Conservation (phyloP, 2,113 vertebrate species). For the Pelodiscus sinensis region DNA sequence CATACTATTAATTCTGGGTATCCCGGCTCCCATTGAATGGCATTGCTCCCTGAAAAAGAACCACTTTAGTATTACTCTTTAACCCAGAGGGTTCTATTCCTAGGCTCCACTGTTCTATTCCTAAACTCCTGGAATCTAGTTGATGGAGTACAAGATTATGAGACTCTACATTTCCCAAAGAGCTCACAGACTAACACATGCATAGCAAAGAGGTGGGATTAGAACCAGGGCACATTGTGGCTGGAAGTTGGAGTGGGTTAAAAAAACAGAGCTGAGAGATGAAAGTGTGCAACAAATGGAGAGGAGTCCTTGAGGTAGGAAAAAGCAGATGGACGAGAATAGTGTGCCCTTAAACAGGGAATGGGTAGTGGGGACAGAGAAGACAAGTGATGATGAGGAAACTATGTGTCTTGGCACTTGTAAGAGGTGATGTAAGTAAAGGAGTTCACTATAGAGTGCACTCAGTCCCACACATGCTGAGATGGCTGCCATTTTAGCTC, state of each 20-base stretch:
- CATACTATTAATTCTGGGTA: not conserved
- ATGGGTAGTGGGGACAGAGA: not conserved
- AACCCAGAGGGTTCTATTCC: not conserved
- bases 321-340: not conserved
- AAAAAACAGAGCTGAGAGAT: not conserved
- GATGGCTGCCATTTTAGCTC: not conserved
- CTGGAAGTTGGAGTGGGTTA: not conserved
- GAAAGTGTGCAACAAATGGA: not conserved
- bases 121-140: not conserved
- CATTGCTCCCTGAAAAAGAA: not conserved
- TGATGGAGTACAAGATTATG: not conserved
- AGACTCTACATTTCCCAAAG: not conserved
- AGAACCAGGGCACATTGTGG: not conserved
- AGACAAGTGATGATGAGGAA: not conserved
- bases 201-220: not conserved
- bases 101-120: not conserved
- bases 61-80: not conserved
- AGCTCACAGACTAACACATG: not conserved
- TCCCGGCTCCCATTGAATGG: not conserved
- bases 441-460: no score
- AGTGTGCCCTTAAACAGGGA: not conserved
- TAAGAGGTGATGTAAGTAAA: not conserved
- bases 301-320: not conserved
- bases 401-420: not conserved
- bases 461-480: not conserved